Evolutionary conservation across 2,113 vertebrate species (phyloP), one percentile per base, ranked within the genome.

Genomic region (Corvus cornix): DNA sequence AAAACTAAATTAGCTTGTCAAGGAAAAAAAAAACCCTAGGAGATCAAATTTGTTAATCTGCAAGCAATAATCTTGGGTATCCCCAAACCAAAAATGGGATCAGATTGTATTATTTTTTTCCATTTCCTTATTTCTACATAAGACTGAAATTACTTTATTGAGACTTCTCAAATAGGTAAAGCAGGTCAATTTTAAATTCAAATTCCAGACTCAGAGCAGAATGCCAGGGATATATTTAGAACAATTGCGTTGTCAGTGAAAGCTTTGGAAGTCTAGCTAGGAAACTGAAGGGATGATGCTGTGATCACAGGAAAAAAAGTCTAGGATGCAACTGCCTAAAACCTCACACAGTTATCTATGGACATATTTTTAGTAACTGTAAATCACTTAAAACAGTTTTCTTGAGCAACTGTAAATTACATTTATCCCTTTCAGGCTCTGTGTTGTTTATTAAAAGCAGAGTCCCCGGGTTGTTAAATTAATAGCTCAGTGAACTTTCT

Each of bases 151-250:
- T 15, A 46, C 31, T 62, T 75, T 78, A 43, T 63, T 83, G 55
- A 76, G 31, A 46, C 31, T 86, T 92, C 59, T 77, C 51, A 80
- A 83, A 73, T 46, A 26, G 44, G 44, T 85, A 88, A 92, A 93
- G 3, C 30, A 66, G 46, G 67, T 88, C 28, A 70, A 81, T 89
- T 92, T 96, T 84, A 69, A 92, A 96, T 89, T 93, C 22, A 87
- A 55, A 84, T 87, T 94, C 33, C 74, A 68, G 52, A 51, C 30
- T 84, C 35, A 8, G 35, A 86, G 39, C 24, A 70, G 74, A 52
- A 70, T 87, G 30, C 43, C 44, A 63, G 56, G 17, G 35, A 59
- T 51, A 51, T 81, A 59, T 87, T 84, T 91, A 84, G 77, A 74
- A 87, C 52, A 84, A 64, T n/a, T 16, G 1, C 0, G 1, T 63